Percentiles rank a stretch among this genome's conserved stretches.
Evolutionary conservation across 2,113 vertebrate species (phyloP).

Genomic region (Benitochromis conjunctus): DNA sequence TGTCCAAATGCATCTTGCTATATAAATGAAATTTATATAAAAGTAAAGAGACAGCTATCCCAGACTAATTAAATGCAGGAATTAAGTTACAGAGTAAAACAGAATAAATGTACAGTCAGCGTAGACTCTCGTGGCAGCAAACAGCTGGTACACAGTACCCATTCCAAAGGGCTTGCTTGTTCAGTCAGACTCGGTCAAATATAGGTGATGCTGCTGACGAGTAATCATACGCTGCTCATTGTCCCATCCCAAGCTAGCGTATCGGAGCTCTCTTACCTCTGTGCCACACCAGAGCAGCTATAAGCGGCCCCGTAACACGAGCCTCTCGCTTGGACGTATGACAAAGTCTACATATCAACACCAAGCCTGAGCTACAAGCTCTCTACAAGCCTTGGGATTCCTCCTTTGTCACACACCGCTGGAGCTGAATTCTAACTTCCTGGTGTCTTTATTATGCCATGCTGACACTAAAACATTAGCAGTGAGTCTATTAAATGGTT

Average conservation of each 20-base stretch:
- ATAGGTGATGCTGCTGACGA: slow-evolving; percentile 59
- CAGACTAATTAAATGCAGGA: background rate
- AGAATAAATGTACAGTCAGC: background rate
- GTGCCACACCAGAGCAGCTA: slow-evolving; percentile 25
- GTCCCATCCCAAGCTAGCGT: slow-evolving; percentile 38
- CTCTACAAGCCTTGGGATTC: background rate
- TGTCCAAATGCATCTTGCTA: background rate
- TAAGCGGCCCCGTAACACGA: slow-evolving; percentile 56
- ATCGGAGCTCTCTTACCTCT: slow-evolving; percentile 63
- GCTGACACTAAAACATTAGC: background rate
- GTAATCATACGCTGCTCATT: slow-evolving; percentile 70
- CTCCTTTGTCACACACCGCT: background rate
- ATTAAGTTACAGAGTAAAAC: background rate
- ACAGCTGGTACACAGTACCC: slow-evolving; percentile 38
- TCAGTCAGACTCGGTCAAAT: slow-evolving; percentile 61
- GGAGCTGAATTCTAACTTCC: background rate
- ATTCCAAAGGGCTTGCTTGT: slow-evolving; percentile 12
- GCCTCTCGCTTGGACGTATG: slow-evolving; percentile 39
- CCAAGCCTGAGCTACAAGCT: slow-evolving; percentile 9
- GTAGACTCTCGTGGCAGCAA: background rate
- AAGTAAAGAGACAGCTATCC: background rate
- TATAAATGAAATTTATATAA: background rate
- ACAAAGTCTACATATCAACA: slow-evolving; percentile 32
- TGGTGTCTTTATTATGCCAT: background rate
- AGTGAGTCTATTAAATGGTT: background rate